Evolutionary conservation across 2,888 invertebrate species (phyloP).

Genomic region (Pristionchus mayeri): DNA sequence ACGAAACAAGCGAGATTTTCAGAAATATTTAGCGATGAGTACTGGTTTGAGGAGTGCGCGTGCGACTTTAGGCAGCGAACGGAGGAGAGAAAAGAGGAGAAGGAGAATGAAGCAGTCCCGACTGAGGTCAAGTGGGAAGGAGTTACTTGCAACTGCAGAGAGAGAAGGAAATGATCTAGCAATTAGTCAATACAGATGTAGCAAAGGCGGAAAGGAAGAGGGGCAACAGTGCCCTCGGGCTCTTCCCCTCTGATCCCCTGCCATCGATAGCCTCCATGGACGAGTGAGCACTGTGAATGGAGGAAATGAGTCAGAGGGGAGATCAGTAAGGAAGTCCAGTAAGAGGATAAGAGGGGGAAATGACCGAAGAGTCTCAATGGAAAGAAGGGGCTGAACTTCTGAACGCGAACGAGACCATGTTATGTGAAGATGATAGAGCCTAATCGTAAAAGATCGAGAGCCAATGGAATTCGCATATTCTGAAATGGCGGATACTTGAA

Average conservation of each 20-base stretch:
- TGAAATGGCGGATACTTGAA: too few relatives aligned
- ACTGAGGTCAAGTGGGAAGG: constrained; percentile 13
- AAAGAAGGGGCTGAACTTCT: too few relatives aligned
- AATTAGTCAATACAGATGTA: too few relatives aligned
- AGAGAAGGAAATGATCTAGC: not conserved
- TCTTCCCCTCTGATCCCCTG: not conserved
- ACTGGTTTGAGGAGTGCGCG: not conserved
- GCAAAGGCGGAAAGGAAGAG: not conserved
- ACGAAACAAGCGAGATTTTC: too few relatives aligned
- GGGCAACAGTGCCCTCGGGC: not conserved
- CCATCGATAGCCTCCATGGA: constrained; percentile 1
- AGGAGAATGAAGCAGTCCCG: constrained; percentile 11
- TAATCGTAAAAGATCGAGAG: too few relatives aligned
- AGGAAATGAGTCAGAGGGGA: not conserved
- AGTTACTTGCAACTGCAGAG: not conserved
- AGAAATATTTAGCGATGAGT: too few relatives aligned
- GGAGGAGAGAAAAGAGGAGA: not conserved
- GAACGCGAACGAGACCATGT: too few relatives aligned
- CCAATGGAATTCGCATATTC: too few relatives aligned
- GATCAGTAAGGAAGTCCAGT: constrained; percentile 35
- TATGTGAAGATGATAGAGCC: too few relatives aligned
- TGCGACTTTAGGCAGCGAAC: not conserved
- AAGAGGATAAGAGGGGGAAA: not conserved
- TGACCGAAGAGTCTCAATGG: not conserved
- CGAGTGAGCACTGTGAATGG: constrained; percentile 22